These are phyloP conservation scores for Eublepharis macularius DNA, from an alignment of 2,113 vertebrate species.

Conservation along the genomic window DNA sequence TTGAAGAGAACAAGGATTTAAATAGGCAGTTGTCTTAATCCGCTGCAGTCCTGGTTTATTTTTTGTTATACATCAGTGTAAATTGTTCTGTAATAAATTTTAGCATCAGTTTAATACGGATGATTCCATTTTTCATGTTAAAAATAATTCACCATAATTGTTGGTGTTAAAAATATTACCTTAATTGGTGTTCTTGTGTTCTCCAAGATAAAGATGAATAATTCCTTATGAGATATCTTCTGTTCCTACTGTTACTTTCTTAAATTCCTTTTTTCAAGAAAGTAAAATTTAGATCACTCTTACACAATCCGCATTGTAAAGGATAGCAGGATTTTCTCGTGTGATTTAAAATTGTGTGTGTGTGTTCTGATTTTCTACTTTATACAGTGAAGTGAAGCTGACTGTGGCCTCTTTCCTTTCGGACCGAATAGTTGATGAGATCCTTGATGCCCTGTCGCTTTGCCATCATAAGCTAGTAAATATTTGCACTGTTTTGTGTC, in stretches of 20 bases:
- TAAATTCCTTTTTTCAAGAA: slow-evolving; percentile 43
- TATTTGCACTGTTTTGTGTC: neutral
- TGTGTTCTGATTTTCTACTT: slow-evolving; percentile 55
- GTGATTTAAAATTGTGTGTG: slow-evolving; percentile 36
- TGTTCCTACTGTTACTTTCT: slow-evolving; percentile 42
- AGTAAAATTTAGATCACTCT: slow-evolving; percentile 33
- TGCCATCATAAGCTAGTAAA: slow-evolving; percentile 91
- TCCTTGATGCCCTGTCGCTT: slow-evolving; percentile 89
- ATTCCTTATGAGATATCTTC: slow-evolving; percentile 58
- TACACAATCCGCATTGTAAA: neutral
- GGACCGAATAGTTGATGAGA: slow-evolving; percentile 96
- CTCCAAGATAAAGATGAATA: slow-evolving; percentile 48
- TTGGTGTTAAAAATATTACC: slow-evolving; percentile 46
- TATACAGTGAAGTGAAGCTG: slow-evolving; percentile 91
- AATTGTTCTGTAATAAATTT: slow-evolving; percentile 7
- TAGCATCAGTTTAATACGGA: slow-evolving; percentile 52
- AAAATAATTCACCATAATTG: slow-evolving; percentile 53
- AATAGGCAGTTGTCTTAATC: slow-evolving; percentile 30
- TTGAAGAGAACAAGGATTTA: slow-evolving; percentile 4
- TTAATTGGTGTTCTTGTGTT: slow-evolving; percentile 57
- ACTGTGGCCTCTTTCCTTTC: slow-evolving; percentile 96
- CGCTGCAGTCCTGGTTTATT: neutral
- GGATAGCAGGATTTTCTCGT: neutral
- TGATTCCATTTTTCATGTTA: slow-evolving; percentile 59
- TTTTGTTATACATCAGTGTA: slow-evolving; percentile 33